These are phyloP conservation scores for Apostichopus japonicus DNA, from an alignment of 35 echinoderm and acorn worm genomes.

Conservation along the genomic window DNA sequence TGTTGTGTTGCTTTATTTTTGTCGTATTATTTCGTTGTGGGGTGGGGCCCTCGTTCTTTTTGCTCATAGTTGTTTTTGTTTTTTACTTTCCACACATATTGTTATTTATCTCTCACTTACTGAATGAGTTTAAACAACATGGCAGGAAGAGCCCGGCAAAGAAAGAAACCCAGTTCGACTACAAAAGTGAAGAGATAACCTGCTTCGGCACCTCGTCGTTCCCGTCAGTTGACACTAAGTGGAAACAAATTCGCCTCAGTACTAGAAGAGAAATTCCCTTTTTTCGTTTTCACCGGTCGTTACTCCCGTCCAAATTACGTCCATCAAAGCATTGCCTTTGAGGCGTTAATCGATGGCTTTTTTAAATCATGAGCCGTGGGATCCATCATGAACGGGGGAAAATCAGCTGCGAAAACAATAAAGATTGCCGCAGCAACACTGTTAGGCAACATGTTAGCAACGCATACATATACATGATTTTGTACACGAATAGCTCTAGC, in stretches of 20 bases:
- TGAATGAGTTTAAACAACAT: no score
- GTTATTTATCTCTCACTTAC: no score
- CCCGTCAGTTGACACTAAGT: conserved; percentile 3
- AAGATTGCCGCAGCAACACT: background rate
- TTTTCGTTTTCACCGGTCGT: conserved; percentile 25
- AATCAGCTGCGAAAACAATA: background rate
- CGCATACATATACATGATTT: background rate
- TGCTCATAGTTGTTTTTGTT: no score
- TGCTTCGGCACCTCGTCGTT: background rate
- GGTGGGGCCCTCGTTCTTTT: no score
- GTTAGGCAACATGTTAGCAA: background rate
- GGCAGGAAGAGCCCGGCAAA: no score
- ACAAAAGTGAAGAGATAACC: background rate
- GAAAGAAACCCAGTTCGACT: background rate
- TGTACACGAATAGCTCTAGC: no score
- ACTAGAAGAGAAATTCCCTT: background rate
- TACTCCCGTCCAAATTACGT: conserved; percentile 48
- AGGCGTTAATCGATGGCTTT: conserved; percentile 21
- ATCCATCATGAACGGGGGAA: conserved; percentile 16
- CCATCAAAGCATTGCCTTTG: conserved; percentile 6
- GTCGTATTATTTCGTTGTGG: no score
- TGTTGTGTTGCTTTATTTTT: no score
- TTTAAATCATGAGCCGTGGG: background rate
- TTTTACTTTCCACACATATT: no score
- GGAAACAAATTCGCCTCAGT: conserved; percentile 5